Conservation (phyloP, 2,888 invertebrate genomes). For the Heteropelma amictum region DNA sequence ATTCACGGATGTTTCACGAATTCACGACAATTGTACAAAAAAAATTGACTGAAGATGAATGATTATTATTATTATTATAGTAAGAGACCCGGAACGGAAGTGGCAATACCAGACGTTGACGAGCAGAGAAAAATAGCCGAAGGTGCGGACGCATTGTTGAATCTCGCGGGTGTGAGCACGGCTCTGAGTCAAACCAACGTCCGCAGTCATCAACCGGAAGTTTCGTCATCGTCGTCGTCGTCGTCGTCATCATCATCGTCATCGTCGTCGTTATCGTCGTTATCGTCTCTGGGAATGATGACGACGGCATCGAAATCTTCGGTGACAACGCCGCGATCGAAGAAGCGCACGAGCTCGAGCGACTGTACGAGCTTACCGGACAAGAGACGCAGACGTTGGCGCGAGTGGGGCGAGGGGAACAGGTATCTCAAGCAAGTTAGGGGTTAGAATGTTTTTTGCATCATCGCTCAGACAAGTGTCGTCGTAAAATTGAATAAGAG, state of each 20-base stretch:
- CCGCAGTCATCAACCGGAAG: constrained; percentile 32
- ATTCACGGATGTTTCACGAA: too few relatives aligned
- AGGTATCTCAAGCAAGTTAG: constrained; percentile 75
- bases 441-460: constrained; percentile 63
- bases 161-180: constrained; percentile 84
- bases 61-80: constrained; percentile 49
- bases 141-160: constrained; percentile 88
- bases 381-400: constrained; percentile 73
- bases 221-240: constrained; percentile 40
- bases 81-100: constrained; percentile 63
- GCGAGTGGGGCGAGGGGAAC: constrained; percentile 74
- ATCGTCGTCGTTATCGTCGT: constrained; percentile 8
- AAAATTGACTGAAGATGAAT: neutral
- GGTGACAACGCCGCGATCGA: constrained; percentile 53
- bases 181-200: constrained; percentile 64
- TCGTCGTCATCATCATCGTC: constrained; percentile 31
- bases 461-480: neutral
- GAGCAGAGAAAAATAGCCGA: constrained; percentile 87
- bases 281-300: too few relatives aligned
- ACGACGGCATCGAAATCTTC: constrained; percentile 48
- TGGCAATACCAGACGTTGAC: constrained; percentile 80
- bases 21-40: neutral
- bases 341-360: constrained; percentile 67
- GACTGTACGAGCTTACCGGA: constrained; percentile 69
- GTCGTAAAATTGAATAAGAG: neutral